Base-by-base conservation (phyloP, 2,113 vertebrate genomes). In the Crotophaga sulcirostris region DNA sequence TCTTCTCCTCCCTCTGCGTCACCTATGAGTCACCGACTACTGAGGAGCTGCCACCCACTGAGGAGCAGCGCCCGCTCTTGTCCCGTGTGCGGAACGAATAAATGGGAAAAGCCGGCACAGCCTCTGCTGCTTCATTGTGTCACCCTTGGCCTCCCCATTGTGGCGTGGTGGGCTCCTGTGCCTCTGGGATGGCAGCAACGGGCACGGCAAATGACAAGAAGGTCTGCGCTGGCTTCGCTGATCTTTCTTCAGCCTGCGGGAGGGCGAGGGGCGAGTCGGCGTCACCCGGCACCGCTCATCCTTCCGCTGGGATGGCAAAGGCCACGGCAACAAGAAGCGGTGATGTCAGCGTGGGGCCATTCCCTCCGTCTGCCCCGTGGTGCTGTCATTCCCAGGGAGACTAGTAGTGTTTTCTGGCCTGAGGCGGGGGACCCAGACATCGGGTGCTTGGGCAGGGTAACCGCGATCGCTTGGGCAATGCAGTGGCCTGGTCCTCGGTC, bases 1-100 rank as follows among this genome's bases (percentile, higher is more conserved):
- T 99, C 94, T 99, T 99, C 96, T 99, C 99, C 68, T 99, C 99
- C 38, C 98, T 99, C 90, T 99, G 97, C 16, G 98, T 99, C 95
- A 98, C 98, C 94, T 99, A 99, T 28, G 99, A 99, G 80, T 97
- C 98, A 40, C 99, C 98, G 49, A 97, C 98, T 33, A 8, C 98
- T 4, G 99, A 99, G 86, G 97, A 98, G 79, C 94, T 98, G 52
- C 98, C 97, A 0, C 84, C 84, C 0, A 1, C 44, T 0, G 98
- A 99, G 93, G 99, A 99, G 84, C 98, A 98, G 98, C 98, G 98
- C 85, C 99, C 99, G 18, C 98, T 99, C 36, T 97, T 99, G 97
- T 96, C 98, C 81, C 98, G 97, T 6, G 94, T 96, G 33, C 98
- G 98, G 38, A 89, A 84, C 0, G 44, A 95, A 52, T 97, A 34